phyloP scores from a whole-genome alignment of 2,113 vertebrate genomes.

The Strix uralensis region DNA sequence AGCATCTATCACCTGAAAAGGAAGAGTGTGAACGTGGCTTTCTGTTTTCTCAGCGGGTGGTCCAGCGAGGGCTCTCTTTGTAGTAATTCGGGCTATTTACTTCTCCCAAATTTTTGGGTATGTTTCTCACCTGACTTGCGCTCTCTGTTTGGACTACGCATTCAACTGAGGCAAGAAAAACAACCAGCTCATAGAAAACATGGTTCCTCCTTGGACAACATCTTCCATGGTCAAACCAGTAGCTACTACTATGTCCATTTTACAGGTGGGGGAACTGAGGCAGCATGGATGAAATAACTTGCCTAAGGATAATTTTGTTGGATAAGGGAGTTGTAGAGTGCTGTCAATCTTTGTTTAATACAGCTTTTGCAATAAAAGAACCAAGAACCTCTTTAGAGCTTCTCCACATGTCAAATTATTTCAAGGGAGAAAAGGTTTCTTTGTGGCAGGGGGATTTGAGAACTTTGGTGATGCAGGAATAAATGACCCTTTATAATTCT shows the following conservation, averaged over 20 bases:
- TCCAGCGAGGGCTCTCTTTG: not conserved
- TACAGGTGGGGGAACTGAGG: not conserved
- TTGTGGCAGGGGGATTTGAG: not conserved
- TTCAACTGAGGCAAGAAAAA: not conserved
- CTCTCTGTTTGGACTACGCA: not conserved
- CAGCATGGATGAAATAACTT: not conserved
- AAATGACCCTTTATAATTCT: not conserved
- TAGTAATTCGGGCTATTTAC: not conserved
- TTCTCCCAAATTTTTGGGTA: not conserved
- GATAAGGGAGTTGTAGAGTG: fast-evolving
- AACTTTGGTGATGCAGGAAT: not conserved
- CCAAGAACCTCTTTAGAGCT: not conserved
- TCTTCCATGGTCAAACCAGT: not conserved
- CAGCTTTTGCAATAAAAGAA: not conserved
- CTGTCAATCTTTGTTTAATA: not conserved
- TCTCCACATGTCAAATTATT: not conserved
- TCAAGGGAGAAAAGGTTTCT: not conserved
- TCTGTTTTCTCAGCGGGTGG: not conserved
- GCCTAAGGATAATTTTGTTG: not conserved
- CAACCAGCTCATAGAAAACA: not conserved
- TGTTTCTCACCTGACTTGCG: not conserved
- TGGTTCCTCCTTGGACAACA: not conserved
- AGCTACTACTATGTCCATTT: not conserved
- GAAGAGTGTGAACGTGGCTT: not conserved
- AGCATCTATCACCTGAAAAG: not conserved